Conservation (phyloP, 2,797 vertebrate species). For the Apogon hyalosoma region DNA sequence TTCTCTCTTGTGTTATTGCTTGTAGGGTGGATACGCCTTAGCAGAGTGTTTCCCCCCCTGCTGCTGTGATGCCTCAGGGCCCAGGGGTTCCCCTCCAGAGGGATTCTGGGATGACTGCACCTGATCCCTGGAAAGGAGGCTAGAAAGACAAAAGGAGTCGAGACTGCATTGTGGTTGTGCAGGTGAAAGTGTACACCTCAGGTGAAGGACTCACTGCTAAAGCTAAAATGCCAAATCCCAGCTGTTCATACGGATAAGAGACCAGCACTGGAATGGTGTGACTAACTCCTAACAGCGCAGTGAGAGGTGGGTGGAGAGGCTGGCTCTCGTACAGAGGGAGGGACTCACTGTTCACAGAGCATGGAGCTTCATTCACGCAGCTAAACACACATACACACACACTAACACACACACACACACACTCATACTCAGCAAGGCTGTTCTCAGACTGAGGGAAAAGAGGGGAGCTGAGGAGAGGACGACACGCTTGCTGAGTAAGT, state of each 20-base stretch:
- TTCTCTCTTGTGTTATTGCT: not conserved
- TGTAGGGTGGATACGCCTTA: not conserved
- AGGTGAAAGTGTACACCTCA: not conserved
- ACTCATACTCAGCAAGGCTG: conserved; percentile 52
- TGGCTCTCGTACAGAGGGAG: conserved; percentile 72
- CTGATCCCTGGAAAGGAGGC: conserved; percentile 56
- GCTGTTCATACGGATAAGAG: conserved; percentile 27
- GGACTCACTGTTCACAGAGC: conserved; percentile 68
- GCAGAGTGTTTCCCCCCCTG: conserved; percentile 11
- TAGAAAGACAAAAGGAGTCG: conserved; percentile 14
- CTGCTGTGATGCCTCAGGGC: conserved; percentile 18
- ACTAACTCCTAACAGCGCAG: conserved; percentile 52
- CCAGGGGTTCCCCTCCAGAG: conserved; percentile 26
- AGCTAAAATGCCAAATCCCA: conserved; percentile 15
- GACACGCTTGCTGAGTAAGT: conserved; percentile 67
- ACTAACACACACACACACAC: conserved; percentile 52
- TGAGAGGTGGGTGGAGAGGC: conserved; percentile 75
- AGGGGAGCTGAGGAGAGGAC: conserved; percentile 61
- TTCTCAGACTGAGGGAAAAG: conserved; percentile 66
- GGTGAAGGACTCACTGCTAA: not conserved
- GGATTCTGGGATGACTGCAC: conserved; percentile 31
- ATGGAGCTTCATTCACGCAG: conserved; percentile 78
- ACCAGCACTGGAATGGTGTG: conserved; percentile 38
- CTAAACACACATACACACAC: conserved; percentile 64
- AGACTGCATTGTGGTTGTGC: not conserved